phyloP scores from a whole-genome alignment of 2,888 invertebrate species.

The Phyllotreta cruciferae region DNA sequence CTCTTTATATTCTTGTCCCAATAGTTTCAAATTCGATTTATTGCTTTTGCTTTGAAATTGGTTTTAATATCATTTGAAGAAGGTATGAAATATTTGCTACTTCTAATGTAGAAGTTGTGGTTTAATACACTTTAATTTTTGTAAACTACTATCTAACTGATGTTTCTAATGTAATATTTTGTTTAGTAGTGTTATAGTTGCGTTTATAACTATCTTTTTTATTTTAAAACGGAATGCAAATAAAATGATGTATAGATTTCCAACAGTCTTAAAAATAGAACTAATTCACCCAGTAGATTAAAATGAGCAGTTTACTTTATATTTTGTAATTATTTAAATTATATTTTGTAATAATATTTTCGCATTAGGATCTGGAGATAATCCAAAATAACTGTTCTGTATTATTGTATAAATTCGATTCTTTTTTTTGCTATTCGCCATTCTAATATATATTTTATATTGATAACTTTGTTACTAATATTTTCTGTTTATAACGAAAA shows the following conservation, averaged over 20 bases:
- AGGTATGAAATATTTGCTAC: too few species aligned
- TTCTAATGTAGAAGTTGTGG: too few species aligned
- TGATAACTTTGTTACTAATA: neutral
- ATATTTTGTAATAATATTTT: slow-evolving; percentile 25
- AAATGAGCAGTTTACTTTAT: slow-evolving; percentile 21
- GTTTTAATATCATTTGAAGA: too few species aligned
- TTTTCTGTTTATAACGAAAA: neutral
- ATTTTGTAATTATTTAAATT: slow-evolving; percentile 19
- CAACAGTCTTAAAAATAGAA: slow-evolving; percentile 18
- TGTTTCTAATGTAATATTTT: neutral
- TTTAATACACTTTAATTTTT: neutral
- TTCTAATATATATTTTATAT: neutral
- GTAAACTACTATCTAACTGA: slow-evolving; percentile 7
- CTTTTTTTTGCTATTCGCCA: neutral
- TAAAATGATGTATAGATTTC: slow-evolving; percentile 24
- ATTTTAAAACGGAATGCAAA: slow-evolving; percentile 19
- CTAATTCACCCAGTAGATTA: slow-evolving; percentile 19
- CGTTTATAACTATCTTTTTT: slow-evolving; percentile 17
- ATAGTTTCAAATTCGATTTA: neutral
- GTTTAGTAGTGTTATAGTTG: slow-evolving; percentile 6
- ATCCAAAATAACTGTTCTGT: slow-evolving; percentile 21
- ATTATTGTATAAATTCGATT: slow-evolving; percentile 11
- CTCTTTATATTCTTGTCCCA: neutral
- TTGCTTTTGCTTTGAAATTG: neutral
- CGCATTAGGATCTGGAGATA: slow-evolving; percentile 25